Base-by-base conservation (phyloP, 2,797 vertebrate species). In the Columba guinea region DNA sequence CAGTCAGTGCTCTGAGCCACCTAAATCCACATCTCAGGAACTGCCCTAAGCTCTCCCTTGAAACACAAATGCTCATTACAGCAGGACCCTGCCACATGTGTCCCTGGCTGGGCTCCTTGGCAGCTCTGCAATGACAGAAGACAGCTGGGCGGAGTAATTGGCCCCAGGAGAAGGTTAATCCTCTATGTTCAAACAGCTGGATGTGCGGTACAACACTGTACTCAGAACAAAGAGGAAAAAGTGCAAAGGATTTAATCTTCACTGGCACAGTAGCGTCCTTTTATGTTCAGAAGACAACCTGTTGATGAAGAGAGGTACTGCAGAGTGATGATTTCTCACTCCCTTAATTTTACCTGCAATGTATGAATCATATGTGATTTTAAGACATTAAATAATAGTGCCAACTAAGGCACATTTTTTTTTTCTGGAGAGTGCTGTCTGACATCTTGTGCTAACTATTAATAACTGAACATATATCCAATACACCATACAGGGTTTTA, bases 351-450 rank as follows among this genome's bases (percentile, higher is more conserved):
- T 69, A 71, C 56, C 32, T 46, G 39, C 63, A 67, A 89, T 74
- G 59, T 95, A 82, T 81, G 28, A 94, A 94, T 44, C 88, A 86
- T 46, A 5, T 51, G 28, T 55, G 55, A 74, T 80, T 93, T 94
- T 28, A 32, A 81, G 48, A 91, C 26, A 55, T 59, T 96, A 82
- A 95, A 90, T 49, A 37, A 68, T 14, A 85, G 10, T 46, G 55
- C 39, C 65, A 17, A 77, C 27, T n/a, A 84, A 92, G 37, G 28
- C 14, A 89, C 17, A 2, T 73, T 78, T 82, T 88, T 82, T 64
- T 44, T 79, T 75, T 62, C 41, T 19, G 55, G 37, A 68, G 24
- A 67, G 27, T 49, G 28, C 19, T 84, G 13, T 58, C 52, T 83
- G 55, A 69, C 14, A 30, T 92, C 17, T 62, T 68, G 16, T 48